Conservation (phyloP, 2,797 vertebrate species). For the Myotis vivesi region DNA sequence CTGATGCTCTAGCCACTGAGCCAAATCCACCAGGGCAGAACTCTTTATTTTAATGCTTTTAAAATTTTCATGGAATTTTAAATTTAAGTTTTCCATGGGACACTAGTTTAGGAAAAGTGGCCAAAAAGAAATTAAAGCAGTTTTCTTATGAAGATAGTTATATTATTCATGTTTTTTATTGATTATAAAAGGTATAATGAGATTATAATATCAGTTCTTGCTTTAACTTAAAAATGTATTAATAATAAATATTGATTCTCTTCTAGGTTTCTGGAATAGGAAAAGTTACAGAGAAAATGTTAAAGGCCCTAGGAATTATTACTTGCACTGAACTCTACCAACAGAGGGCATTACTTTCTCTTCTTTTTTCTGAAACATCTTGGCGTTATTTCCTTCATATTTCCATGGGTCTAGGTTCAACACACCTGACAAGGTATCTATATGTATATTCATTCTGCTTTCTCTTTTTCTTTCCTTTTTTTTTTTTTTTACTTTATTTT, state of each 20-base stretch:
- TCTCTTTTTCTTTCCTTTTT: background rate
- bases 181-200: background rate
- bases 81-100: conserved; percentile 24
- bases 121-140: background rate
- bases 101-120: conserved; percentile 15
- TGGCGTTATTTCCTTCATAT: conserved; percentile 94
- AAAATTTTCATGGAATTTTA: background rate
- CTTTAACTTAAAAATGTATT: background rate
- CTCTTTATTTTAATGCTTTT: background rate
- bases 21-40: too few relatives aligned
- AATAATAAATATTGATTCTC: conserved; percentile 16
- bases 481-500: background rate
- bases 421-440: conserved; percentile 89
- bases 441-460: background rate
- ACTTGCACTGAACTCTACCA: conserved; percentile 92
- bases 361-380: conserved; percentile 93
- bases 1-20: too few relatives aligned
- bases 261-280: conserved; percentile 94
- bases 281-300: conserved; percentile 98
- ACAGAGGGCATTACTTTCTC: conserved; percentile 92
- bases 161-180: background rate
- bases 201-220: conserved; percentile 11
- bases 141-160: conserved; percentile 7
- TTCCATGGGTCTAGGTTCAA: conserved; percentile 93
- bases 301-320: conserved; percentile 91